These are phyloP conservation scores for Leptestheria dahalacensis DNA, from an alignment of 1,140 invertebrate species.

Conservation along the genomic window DNA sequence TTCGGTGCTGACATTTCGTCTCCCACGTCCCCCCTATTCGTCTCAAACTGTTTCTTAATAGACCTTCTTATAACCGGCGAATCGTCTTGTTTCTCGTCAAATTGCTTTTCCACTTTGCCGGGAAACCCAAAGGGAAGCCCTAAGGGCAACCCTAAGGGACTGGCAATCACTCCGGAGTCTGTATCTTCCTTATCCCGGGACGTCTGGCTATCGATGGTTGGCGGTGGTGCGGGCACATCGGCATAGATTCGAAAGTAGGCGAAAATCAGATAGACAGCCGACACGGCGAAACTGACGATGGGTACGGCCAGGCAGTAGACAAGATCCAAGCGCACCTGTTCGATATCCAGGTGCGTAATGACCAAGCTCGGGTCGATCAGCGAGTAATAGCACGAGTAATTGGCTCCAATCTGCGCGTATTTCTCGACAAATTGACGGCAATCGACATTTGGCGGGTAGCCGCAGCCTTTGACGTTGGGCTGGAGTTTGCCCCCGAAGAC, in stretches of 20 bases:
- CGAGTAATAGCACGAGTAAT: constrained; percentile 76
- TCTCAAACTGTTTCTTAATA: too few species aligned
- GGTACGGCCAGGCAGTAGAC: constrained; percentile 80
- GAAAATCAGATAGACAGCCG: constrained; percentile 74
- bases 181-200: background rate
- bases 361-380: constrained; percentile 66
- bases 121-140: constrained; percentile 1
- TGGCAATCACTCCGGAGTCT: constrained; percentile 40
- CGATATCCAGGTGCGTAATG: constrained; percentile 71
- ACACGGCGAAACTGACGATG: constrained; percentile 77
- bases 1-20: too few species aligned
- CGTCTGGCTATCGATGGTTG: background rate
- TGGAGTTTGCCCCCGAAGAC: constrained; percentile 51
- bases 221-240: constrained; percentile 28
- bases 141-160: constrained; percentile 27
- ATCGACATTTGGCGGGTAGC: constrained; percentile 75
- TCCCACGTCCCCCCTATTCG: too few species aligned
- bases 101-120: constrained; percentile 3
- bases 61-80: too few species aligned
- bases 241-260: constrained; percentile 85
- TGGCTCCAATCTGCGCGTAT: constrained; percentile 56
- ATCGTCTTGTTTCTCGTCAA: too few species aligned
- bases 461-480: constrained; percentile 77
- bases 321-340: constrained; percentile 64
- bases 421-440: constrained; percentile 64